Evolutionary conservation across 2,797 vertebrate species (phyloP).

Genomic region (Urophycis tenuis): DNA sequence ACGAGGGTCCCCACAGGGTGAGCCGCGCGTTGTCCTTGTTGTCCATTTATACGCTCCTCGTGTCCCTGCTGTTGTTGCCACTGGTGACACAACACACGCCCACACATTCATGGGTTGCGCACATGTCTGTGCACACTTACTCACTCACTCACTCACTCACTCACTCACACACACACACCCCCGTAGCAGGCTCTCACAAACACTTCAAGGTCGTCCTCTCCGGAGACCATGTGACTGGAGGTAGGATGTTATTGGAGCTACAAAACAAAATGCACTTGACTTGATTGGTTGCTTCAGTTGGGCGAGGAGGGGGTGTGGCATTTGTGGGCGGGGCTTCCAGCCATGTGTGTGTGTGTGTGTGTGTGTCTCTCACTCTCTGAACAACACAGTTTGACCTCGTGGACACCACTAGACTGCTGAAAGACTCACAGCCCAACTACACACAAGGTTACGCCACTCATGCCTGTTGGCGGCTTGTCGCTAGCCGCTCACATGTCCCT

Average conservation of each 20-base stretch:
- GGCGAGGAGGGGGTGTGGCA: background rate
- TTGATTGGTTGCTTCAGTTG: slow-evolving; percentile 2
- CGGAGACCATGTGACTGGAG: slow-evolving; percentile 12
- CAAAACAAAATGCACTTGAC: background rate
- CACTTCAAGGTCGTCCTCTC: slow-evolving; percentile 23
- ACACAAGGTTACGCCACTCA: too few relatives aligned
- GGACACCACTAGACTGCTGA: background rate
- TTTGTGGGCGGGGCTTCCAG: background rate
- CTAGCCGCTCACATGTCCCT: too few relatives aligned
- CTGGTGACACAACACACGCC: background rate
- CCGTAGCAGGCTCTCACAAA: background rate
- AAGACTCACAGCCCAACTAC: background rate
- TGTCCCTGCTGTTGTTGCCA: background rate
- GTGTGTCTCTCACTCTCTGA: too few relatives aligned
- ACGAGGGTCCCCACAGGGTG: slow-evolving; percentile 43
- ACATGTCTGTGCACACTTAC: too few relatives aligned
- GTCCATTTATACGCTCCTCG: background rate
- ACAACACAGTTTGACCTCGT: background rate
- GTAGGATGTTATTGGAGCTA: background rate
- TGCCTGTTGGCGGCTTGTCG: too few relatives aligned
- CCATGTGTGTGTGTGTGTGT: too few relatives aligned
- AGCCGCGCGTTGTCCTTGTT: background rate
- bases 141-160: too few relatives aligned
- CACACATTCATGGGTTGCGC: background rate
- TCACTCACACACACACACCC: background rate